These are phyloP conservation scores for Dryomyza anilis DNA, from an alignment of 2,888 invertebrate species.

Conservation along the genomic window DNA sequence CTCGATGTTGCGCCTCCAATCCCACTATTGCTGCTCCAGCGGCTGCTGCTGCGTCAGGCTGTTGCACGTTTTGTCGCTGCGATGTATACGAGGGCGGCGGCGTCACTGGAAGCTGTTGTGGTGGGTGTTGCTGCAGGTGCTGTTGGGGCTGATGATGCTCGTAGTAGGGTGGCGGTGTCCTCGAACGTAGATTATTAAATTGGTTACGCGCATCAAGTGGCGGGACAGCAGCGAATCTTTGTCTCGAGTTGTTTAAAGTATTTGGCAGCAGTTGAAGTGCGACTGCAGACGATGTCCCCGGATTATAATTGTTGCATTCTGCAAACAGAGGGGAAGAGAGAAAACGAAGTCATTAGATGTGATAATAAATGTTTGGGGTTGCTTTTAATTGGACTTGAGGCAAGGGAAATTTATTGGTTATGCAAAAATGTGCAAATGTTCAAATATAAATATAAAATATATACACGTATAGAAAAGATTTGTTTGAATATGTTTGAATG, in stretches of 20 bases:
- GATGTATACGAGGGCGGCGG: slow-evolving; percentile 56
- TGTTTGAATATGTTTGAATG: no score
- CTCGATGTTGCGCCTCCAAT: neutral
- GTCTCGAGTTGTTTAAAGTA: slow-evolving; percentile 19
- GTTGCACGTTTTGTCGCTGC: neutral
- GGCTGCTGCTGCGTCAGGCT: neutral
- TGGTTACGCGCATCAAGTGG: slow-evolving; percentile 31
- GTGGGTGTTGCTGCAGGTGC: no score
- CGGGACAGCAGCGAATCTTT: slow-evolving; percentile 12
- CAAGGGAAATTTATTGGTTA: no score
- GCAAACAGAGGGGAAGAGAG: slow-evolving; percentile 26
- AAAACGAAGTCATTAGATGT: no score
- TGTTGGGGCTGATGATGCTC: no score
- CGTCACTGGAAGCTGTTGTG: slow-evolving; percentile 50
- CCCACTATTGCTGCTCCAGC: slow-evolving; percentile 3
- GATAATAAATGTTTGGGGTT: no score
- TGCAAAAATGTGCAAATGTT: no score
- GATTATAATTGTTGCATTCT: slow-evolving; percentile 31
- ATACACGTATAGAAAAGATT: no score
- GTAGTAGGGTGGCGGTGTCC: slow-evolving; percentile 48
- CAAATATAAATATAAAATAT: no score
- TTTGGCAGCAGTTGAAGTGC: slow-evolving; percentile 12
- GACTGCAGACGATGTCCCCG: neutral
- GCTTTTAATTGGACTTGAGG: no score
- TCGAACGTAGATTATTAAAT: slow-evolving; percentile 37